A percentile compares a stretch with the other conserved stretches of the same genome.
Conservation (phyloP, 2,888 invertebrate genomes). For the Alentia gelatinosa region DNA sequence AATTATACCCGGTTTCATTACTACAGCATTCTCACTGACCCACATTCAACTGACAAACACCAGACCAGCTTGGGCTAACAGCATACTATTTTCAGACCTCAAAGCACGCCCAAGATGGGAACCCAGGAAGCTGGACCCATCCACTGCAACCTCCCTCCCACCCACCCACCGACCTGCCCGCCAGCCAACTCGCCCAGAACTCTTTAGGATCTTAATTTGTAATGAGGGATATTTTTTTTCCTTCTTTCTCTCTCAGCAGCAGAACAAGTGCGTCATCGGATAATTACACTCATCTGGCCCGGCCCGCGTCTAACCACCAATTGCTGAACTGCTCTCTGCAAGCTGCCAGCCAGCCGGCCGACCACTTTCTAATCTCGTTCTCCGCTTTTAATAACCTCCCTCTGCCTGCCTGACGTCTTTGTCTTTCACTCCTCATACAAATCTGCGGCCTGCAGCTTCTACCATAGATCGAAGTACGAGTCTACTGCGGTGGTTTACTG, state of each 20-base stretch:
- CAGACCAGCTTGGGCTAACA: not conserved
- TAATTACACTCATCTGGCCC: not conserved
- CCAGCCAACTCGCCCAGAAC: not conserved
- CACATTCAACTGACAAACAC: not conserved
- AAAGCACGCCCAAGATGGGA: not conserved
- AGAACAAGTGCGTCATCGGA: not conserved
- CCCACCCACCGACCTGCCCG: not conserved
- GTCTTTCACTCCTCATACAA: not conserved
- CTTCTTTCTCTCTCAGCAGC: not conserved
- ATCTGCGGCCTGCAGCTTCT: not conserved
- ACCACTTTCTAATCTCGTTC: not conserved
- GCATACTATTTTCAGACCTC: not conserved
- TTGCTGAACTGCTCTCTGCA: not conserved
- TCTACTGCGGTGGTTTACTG: too few relatives aligned
- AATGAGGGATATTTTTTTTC: not conserved
- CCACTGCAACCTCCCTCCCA: not conserved
- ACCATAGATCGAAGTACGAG: not conserved
- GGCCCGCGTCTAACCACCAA: not conserved
- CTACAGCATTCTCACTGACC: not conserved
- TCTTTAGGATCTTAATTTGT: not conserved
- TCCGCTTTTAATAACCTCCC: slow-evolving; percentile 15
- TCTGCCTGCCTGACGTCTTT: not conserved
- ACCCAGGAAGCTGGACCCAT: not conserved
- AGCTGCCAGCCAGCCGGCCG: not conserved
- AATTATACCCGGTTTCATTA: not conserved